Base-by-base conservation (phyloP, 2,888 invertebrate species). In the Plebejus argus region DNA sequence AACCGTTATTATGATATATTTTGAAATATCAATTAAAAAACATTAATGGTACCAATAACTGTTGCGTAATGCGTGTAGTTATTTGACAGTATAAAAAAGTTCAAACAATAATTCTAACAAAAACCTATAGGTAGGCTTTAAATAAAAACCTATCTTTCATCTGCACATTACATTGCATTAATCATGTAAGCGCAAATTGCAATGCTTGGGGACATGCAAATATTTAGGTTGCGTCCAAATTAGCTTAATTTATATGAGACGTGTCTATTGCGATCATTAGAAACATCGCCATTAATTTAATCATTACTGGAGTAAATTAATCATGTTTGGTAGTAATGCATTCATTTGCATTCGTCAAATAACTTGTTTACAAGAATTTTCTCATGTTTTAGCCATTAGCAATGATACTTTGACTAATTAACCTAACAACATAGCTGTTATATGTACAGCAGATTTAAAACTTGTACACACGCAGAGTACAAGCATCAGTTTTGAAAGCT, bases 231-330 rank as follows among this genome's bases (percentile, higher is more conserved):
- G 76, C 56, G 61, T n/a, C 79, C 76, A 79, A 78, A 76, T 76
- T 33, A 33, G 79, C 70, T 56, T 79, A 79, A 77, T 79, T 76
- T 76, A 76, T 70, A 79, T 61, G 77, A 76, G 70, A 74, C 74
- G 39, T 58, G 61, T 70, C 66, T 79, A 76, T 77, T 78, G 56
- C 71, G 56, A 77, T 77, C 79, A 79, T 80, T 80, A 79, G 58
- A 76, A 78, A 75, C 76, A 75, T 76, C 71, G 70, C 66, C 78
- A 76, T 75, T 82, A 79, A 79, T 79, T 78, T 71, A 79, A 76
- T 61, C 76, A 77, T 82, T 81, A 83, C 81, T 80, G 79, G 81
- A 81, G 79, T 78, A 80, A 81, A 76, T 82, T 82, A 78, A 23
- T 71, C 53, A 20, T 70, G 77, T 79, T 77, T 76, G 53, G 74